These are phyloP conservation scores for Brachionichthys hirsutus DNA, from an alignment of 2,113 vertebrate genomes.

Conservation along the genomic window DNA sequence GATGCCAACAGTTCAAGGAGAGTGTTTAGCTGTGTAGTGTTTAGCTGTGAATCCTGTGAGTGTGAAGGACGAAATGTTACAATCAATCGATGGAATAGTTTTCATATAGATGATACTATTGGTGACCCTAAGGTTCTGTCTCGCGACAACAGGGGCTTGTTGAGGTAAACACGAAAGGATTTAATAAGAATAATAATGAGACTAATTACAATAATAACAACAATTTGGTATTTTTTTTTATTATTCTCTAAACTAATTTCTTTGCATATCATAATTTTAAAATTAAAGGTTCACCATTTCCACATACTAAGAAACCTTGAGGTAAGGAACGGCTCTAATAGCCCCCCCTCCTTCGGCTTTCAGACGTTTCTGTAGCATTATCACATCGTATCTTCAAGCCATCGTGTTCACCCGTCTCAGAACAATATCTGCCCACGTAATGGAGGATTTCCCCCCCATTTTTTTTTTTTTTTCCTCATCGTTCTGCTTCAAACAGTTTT, in stretches of 20 bases:
- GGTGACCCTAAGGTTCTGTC: conserved; percentile 39
- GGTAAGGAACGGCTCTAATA: conserved; percentile 73
- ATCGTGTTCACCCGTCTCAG: conserved; percentile 33
- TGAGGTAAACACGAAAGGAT: conserved; percentile 51
- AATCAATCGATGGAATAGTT: conserved; percentile 26
- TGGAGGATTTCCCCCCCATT: conserved; percentile 31
- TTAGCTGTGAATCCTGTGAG: conserved; percentile 25
- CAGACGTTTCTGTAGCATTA: conserved; percentile 47
- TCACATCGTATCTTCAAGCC: conserved; percentile 32
- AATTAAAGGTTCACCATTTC: conserved; percentile 80
- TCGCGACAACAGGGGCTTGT: conserved; percentile 36
- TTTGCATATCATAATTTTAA: conserved; percentile 80
- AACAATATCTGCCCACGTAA: conserved; percentile 31
- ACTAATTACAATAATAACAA: conserved; percentile 66
- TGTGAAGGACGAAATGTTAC: conserved; percentile 13
- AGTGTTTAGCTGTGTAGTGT: conserved; percentile 60
- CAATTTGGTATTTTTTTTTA: conserved; percentile 77
- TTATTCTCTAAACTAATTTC: conserved; percentile 78
- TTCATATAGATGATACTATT: conserved; percentile 14
- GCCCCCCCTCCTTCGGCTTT: conserved; percentile 55
- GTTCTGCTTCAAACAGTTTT: conserved; percentile 21
- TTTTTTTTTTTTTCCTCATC: conserved; percentile 22
- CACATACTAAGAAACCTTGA: conserved; percentile 76
- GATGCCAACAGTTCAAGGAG: conserved; percentile 11
- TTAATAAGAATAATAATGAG: conserved; percentile 50